Base-by-base conservation (phyloP, 2,797 vertebrate species). In the Tapera naevia region DNA sequence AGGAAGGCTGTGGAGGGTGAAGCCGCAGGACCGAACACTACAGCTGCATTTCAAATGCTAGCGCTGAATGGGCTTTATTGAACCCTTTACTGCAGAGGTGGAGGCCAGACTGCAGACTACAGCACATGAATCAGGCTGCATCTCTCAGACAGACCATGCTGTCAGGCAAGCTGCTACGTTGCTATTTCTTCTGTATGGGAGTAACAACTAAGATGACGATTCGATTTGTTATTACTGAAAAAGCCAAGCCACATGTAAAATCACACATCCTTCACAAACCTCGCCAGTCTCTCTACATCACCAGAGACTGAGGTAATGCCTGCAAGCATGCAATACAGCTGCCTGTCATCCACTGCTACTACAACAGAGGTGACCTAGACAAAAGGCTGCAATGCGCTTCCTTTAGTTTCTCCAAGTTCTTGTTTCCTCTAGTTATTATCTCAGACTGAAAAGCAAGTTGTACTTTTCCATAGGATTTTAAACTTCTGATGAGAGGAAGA, bases 261-360 rank as follows among this genome's bases (percentile, higher is more conserved):
- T 21, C 35, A 54, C 10, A 33, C 7, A 62, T 27, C 11, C 18
- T 30, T 60, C 53, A 48, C 0, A 0, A 14, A 45, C 17, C 37
- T 76, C 64, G 70, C 7, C 32, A 50, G 51, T 7, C 48, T n/a
- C 17, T 41, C 39, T 48, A 24, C 10, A 21, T 28, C 51, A 69
- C 37, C 5, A 1, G 9, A 58, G 43, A 58, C 39, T 4, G 4
- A 51, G 4, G 3, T 53, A 70, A 5, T 3, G 4, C 5, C 2
- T 41, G n/a, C 48, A 45, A 69, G 14, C 43, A 70, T 2, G 10
- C n/a, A 13, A 30, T 28, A 17, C 7, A 16, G 35, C 45, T 78
- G 51, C 37, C n/a, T 9, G 13, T 43, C 8, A 3, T 8, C 23
- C 57, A 45, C 16, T 43, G 28, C 30, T 51, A 21, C 13, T 33